Evolutionary conservation across 2,888 invertebrate species (phyloP), one percentile per base, ranked within the genome.

Genomic region (Troides oblongomaculatus): DNA sequence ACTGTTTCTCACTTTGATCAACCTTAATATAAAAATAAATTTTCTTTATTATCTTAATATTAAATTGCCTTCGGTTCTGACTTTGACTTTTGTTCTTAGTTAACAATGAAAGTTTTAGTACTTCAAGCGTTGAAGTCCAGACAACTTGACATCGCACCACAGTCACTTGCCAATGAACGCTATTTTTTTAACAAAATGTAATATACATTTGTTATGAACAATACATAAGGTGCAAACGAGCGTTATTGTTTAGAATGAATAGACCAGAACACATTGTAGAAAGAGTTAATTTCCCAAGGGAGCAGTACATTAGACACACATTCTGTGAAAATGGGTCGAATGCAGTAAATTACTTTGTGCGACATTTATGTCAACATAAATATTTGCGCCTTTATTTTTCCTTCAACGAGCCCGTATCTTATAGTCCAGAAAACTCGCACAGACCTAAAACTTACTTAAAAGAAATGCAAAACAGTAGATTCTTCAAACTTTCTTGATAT

Each of bases 321-420:
- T 65, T 64, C 64, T 65, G 62, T 61, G 64, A 69, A 25, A 69
- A 69, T 69, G 69, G 64, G 64, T 65, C 64, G 57, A 66, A 61
- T 66, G 62, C 59, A 66, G 66, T 70, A 70, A 70, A 66, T 70
- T 66, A 65, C 69, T 50, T 25, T 65, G 61, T 57, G 69, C 62
- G 65, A 70, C 66, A 66, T 62, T 70, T 61, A 43, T 66, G 70
- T 70, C 66, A 70, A 66, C 66, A 66, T 53, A 64, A 64, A 64
- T 68, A 68, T 64, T 68, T 68, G 68, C 50, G 50, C 60, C 53
- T 68, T 64, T 60, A 39, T 68, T 64, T 68, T 58, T 58, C 57
- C 23, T 58, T 58, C 23, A 58, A 58, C 57, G 23, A 58, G 23
- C 23, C 57, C 57, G 57, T 25, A 58, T 23, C 23, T 23, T 23